Conservation (phyloP, 1,140 invertebrate species). For the Lysiphlebus fabarum region DNA sequence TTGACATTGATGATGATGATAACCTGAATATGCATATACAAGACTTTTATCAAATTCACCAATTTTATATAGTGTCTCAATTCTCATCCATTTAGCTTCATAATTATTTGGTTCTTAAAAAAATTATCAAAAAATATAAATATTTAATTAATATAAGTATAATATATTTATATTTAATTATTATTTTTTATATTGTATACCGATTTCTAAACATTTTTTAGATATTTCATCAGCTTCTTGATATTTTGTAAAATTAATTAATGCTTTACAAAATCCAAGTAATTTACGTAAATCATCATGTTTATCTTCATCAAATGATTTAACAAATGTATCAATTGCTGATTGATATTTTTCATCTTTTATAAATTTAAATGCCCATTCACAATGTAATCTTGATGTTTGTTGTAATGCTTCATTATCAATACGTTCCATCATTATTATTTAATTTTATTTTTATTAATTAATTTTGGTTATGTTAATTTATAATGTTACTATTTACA, state of each 20-base stretch:
- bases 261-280: conserved; percentile 32
- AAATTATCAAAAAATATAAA: conserved; percentile 6
- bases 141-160: background rate
- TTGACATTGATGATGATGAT: conserved; percentile 8
- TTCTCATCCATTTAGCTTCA: conserved; percentile 33
- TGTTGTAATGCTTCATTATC: conserved; percentile 27
- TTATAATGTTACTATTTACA: too few species aligned
- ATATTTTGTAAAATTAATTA: conserved; percentile 33
- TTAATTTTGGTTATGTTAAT: too few species aligned
- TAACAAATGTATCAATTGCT: conserved; percentile 36
- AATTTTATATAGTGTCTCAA: conserved; percentile 38
- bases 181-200: conserved; percentile 24
- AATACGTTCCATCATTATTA: conserved; percentile 15
- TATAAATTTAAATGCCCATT: conserved; percentile 39
- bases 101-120: conserved; percentile 30
- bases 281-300: conserved; percentile 34
- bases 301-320: conserved; percentile 29
- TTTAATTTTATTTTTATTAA: too few species aligned
- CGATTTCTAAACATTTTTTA: conserved; percentile 35
- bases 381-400: conserved; percentile 36
- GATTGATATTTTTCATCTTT: conserved; percentile 25
- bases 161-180: background rate
- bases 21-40: conserved; percentile 36
- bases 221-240: conserved; percentile 29
- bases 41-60: conserved; percentile 42